These are phyloP conservation scores for Axea sp. DNA, from an alignment of 2,888 invertebrate genomes.

Conservation along the genomic window DNA sequence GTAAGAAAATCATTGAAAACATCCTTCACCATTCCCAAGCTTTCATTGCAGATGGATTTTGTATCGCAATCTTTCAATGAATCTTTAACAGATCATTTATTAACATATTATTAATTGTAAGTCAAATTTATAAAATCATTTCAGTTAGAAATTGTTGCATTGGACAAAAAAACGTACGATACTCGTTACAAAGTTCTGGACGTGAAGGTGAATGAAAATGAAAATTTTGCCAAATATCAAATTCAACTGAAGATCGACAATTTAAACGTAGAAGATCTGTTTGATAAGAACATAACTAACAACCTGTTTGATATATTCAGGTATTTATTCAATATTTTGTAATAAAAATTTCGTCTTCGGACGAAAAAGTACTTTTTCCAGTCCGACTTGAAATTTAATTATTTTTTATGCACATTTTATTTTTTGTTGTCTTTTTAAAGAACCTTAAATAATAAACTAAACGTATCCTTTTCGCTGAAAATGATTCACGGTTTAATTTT, in stretches of 20 bases:
- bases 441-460: not conserved
- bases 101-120: no score
- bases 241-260: conserved; percentile 94
- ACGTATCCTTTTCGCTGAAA: not conserved
- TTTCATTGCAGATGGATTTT: no score
- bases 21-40: no score
- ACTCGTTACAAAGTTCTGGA: conserved; percentile 84
- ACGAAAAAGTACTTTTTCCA: no score
- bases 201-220: conserved; percentile 84
- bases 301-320: conserved; percentile 88
- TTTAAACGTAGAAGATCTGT: conserved; percentile 92
- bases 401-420: no score
- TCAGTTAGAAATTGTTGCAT: conserved; percentile 87
- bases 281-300: conserved; percentile 86
- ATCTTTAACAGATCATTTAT: no score
- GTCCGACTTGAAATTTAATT: no score
- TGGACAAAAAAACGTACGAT: conserved; percentile 89
- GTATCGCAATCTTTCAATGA: no score
- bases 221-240: conserved; percentile 85
- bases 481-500: not conserved
- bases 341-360: no score
- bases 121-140: conserved; percentile 63
- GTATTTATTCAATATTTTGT: conserved; percentile 40
- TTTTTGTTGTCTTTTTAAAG: no score
- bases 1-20: no score